Evolutionary conservation across 2,888 invertebrate species (phyloP), one percentile per base, ranked within the genome.

Genomic region (Phymatocera aterrima): DNA sequence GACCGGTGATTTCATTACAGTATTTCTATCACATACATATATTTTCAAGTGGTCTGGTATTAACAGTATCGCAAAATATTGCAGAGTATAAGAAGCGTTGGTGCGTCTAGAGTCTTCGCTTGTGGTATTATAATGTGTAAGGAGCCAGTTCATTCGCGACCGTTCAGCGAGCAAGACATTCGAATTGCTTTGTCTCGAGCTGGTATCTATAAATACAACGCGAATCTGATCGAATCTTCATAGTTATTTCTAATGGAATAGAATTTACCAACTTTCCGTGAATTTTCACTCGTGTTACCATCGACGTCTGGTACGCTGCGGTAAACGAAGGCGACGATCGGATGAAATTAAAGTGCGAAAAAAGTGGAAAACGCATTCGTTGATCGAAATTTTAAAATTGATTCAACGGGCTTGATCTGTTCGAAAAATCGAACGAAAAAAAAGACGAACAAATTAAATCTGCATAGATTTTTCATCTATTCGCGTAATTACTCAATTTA

Each of bases 111-210:
- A 85, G 84, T 85, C 85, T 81, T 82, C 82, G 85, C 86, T 82
- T 83, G 70, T 78, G 78, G 81, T 83, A 80, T 83, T 85, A 82
- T 81, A 84, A 84, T 83, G 85, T 85, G 84, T 85, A 87, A 85
- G 83, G 79, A 86, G 84, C 85, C 88, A 88, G 88, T 88, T 82
- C 85, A 87, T 86, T 87, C 87, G 88, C 88, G 88, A 84, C 87
- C 86, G 88, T 84, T 87, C 88, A 80, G 85, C 88, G 82, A 84
- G 87, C 87, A 85, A 84, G 86, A 86, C 86, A 84, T 82, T 84
- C 85, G 84, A 84, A 83, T 82, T 82, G 83, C 84, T 83, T 85
- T 85, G 83, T 85, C 83, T 82, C 82, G 75, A 79, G 77, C 68
- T 79, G 48, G 48, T 70, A 70, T 70, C 70, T 70, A 70, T 70